A percentile compares a stretch with the other conserved stretches of the same genome.
Evolutionary conservation across 2,888 invertebrate genomes (phyloP).

Genomic region (Drosophila quinaria): DNA sequence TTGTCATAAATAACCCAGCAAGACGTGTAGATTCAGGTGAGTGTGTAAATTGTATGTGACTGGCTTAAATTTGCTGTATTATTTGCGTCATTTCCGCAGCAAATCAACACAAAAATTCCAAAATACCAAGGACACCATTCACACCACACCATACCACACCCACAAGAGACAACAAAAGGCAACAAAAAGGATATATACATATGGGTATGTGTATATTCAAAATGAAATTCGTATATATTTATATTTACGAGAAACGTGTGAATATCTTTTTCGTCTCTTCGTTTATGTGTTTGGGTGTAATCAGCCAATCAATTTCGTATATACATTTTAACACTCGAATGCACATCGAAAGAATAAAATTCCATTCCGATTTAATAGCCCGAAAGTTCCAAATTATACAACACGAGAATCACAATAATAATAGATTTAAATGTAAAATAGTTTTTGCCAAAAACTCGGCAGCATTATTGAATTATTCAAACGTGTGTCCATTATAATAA

Average conservation of each 20-base stretch:
- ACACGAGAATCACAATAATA: conserved; percentile 28
- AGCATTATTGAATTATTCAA: neutral
- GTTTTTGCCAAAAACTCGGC: conserved; percentile 24
- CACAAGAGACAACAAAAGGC: conserved; percentile 43
- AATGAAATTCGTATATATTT: conserved; percentile 38
- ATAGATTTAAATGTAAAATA: conserved; percentile 45
- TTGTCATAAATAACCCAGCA: conserved; percentile 69
- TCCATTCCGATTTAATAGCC: conserved; percentile 37
- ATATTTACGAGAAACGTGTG: conserved; percentile 28
- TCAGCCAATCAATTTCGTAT: conserved; percentile 74
- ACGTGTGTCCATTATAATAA: neutral
- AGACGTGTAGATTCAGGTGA: conserved; percentile 52
- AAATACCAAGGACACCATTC: conserved; percentile 55
- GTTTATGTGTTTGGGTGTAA: conserved; percentile 51
- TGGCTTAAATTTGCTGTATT: conserved; percentile 78
- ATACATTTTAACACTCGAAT: conserved; percentile 72
- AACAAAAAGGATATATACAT: conserved; percentile 24
- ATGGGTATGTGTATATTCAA: conserved; percentile 36
- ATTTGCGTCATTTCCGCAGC: conserved; percentile 79
- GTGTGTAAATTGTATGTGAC: conserved; percentile 41
- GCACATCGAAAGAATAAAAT: conserved; percentile 59
- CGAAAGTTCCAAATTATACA: conserved; percentile 39
- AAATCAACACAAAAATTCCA: conserved; percentile 65
- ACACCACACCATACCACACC: conserved; percentile 11
- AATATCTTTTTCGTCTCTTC: conserved; percentile 8